phyloP scores from a whole-genome alignment of 2,797 vertebrate genomes.

The Brotogeris chrysoptera region DNA sequence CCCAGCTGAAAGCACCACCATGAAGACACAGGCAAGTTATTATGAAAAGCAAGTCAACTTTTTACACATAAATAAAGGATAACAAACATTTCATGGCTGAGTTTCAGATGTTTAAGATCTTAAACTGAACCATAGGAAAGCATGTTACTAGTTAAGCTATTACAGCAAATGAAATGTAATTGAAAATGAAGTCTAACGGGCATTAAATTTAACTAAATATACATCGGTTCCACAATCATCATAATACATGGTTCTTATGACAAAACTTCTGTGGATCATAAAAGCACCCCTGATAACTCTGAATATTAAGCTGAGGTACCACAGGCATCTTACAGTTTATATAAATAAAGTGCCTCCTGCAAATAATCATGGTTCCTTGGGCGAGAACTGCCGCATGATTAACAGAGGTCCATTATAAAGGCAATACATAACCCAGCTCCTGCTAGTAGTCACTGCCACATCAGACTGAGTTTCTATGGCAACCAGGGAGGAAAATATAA shows the following conservation, averaged over 20 bases:
- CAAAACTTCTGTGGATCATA: background rate
- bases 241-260: background rate
- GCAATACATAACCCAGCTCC: constrained; percentile 61
- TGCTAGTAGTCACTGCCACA: constrained; percentile 62
- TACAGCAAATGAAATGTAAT: background rate
- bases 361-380: background rate
- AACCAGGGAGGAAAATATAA: constrained; percentile 72
- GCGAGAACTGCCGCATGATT: constrained; percentile 7
- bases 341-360: constrained; percentile 16
- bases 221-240: background rate
- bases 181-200: background rate
- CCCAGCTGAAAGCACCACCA: accelerated
- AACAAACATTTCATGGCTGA: background rate
- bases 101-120: background rate
- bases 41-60: background rate
- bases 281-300: background rate
- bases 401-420: constrained; percentile 58
- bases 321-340: background rate
- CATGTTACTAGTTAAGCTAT: background rate
- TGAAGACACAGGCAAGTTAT: background rate
- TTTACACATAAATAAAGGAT: background rate
- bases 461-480: constrained; percentile 68
- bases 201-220: background rate
- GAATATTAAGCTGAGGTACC: background rate
- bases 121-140: background rate